Conservation (phyloP, 2,113 vertebrate genomes). For the Callaeas wilsoni region DNA sequence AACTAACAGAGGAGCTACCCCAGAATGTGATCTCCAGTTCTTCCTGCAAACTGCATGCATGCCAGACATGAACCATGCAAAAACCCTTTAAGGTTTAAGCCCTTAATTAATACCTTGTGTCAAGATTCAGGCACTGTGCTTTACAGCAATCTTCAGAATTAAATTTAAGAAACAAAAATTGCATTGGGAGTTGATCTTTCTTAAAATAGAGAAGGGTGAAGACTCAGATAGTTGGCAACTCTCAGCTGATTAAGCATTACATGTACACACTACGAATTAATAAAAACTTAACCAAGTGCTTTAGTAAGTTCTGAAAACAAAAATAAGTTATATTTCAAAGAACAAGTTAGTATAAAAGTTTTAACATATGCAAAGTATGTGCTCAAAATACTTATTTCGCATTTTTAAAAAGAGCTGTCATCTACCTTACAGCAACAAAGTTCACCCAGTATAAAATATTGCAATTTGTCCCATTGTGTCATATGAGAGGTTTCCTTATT, state of each 20-base stretch:
- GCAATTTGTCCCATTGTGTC: constrained; percentile 22
- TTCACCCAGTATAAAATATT: constrained; percentile 50
- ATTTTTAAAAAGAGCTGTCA: constrained; percentile 50
- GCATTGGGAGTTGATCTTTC: not conserved
- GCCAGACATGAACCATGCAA: constrained; percentile 32
- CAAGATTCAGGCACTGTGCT: constrained; percentile 41
- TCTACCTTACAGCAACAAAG: constrained; percentile 51
- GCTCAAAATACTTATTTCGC: constrained; percentile 41
- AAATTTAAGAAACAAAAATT: not conserved
- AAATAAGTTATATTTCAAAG: constrained; percentile 61
- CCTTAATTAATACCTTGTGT: constrained; percentile 44
- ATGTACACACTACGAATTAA: not conserved
- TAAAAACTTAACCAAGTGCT: constrained; percentile 7
- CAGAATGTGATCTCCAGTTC: not conserved
- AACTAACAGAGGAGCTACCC: constrained; percentile 15
- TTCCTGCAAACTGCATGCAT: not conserved
- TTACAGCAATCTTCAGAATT: constrained; percentile 9
- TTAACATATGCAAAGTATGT: constrained; percentile 47
- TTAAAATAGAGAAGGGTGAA: not conserved
- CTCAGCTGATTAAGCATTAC: constrained; percentile 9
- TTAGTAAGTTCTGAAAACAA: constrained; percentile 22
- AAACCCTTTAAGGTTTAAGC: constrained; percentile 45
- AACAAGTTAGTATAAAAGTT: constrained; percentile 56
- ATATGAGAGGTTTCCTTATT: not conserved
- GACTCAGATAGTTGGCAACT: constrained; percentile 6